Percentiles rank a stretch among this genome's conserved stretches.
phyloP scores from a whole-genome alignment of 2,113 vertebrate species.

The Enhydra lutris region DNA sequence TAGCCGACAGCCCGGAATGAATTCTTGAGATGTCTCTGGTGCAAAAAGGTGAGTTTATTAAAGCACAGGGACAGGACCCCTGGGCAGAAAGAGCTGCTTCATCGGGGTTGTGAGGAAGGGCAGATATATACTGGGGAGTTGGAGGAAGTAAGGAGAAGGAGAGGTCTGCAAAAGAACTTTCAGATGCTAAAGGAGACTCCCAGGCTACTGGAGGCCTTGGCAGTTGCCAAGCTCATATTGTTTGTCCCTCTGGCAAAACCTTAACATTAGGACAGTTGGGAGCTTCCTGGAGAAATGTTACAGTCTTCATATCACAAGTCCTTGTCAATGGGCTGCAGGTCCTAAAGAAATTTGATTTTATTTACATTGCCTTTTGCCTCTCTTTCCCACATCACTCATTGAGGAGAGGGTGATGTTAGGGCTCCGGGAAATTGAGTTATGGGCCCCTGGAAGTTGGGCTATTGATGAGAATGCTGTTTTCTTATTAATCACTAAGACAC shows the following conservation, averaged over 20 bases:
- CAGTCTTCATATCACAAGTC: background rate
- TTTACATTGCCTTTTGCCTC: background rate
- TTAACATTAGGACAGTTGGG: background rate
- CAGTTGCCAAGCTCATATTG: background rate
- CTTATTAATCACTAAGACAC: background rate
- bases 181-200: background rate
- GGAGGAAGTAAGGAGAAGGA: background rate
- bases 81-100: background rate
- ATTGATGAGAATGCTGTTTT: background rate
- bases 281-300: background rate
- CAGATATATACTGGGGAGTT: background rate
- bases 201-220: background rate
- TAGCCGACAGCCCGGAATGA: background rate
- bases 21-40: background rate
- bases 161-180: background rate
- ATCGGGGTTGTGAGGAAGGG: background rate
- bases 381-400: background rate
- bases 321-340: background rate
- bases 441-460: background rate
- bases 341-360: background rate
- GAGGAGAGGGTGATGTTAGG: background rate
- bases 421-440: background rate
- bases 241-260: background rate
- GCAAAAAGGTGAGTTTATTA: background rate
- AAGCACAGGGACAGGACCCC: background rate